Evolutionary conservation across 2,113 vertebrate genomes (phyloP).

Genomic region (Neolamprologus sp.): DNA sequence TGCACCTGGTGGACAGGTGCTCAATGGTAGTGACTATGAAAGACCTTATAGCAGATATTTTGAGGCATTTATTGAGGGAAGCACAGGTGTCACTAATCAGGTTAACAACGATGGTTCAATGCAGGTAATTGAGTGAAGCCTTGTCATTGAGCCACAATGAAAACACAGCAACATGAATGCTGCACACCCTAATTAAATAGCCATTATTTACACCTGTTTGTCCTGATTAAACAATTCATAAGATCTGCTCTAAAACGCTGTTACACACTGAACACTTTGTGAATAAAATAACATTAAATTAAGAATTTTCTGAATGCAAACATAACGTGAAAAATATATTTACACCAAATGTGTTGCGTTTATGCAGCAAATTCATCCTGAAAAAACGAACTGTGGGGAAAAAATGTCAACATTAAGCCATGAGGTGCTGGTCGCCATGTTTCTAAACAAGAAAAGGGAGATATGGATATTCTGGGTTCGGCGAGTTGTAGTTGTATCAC

Average conservation of each 20-base stretch:
- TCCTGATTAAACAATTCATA: not conserved
- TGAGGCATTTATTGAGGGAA: not conserved
- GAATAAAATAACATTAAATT: not conserved
- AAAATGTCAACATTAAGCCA: not conserved
- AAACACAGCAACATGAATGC: not conserved
- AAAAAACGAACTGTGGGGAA: not conserved
- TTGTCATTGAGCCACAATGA: not conserved
- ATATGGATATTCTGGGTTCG: not conserved
- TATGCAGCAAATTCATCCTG: not conserved
- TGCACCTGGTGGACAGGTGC: not conserved
- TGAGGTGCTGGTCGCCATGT: not conserved
- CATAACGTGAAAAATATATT: not conserved
- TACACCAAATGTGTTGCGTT: accelerated
- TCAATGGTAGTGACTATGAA: not conserved
- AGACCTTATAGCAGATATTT: not conserved
- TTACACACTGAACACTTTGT: not conserved
- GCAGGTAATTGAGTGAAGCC: not conserved
- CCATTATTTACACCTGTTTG: not conserved
- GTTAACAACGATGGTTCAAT: not conserved
- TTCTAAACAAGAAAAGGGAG: not conserved
- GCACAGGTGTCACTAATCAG: not conserved
- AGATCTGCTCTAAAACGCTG: not conserved
- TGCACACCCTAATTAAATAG: not conserved
- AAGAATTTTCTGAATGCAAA: not conserved
- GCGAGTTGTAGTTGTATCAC: accelerated